Conservation (phyloP, 2,888 invertebrate genomes). For the Chalcis sispes region DNA sequence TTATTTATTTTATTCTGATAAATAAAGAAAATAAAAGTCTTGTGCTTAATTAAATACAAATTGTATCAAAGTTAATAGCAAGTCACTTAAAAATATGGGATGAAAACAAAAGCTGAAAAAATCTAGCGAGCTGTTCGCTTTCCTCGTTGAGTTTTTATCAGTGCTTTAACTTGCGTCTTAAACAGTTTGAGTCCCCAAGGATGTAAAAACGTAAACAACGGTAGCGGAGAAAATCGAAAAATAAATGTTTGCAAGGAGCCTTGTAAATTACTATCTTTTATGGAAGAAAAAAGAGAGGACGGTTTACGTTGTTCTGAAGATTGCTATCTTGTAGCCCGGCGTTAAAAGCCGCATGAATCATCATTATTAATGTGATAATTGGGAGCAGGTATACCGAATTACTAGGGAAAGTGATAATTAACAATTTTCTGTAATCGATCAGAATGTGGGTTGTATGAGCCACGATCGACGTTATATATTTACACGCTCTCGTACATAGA, state of each 20-base stretch:
- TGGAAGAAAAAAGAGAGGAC: constrained; percentile 42
- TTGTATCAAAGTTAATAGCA: not conserved
- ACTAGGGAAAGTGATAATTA: constrained; percentile 58
- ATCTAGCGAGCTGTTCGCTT: not conserved
- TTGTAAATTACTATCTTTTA: constrained; percentile 55
- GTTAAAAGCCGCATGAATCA: constrained; percentile 57
- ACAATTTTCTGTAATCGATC: constrained; percentile 57
- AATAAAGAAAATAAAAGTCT: too few species aligned
- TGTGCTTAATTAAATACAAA: too few species aligned
- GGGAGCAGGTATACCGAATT: constrained; percentile 53
- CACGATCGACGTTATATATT: constrained; percentile 26
- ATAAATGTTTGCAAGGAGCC: constrained; percentile 46
- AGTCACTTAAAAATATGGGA: not conserved
- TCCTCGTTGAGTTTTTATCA: constrained; percentile 18
- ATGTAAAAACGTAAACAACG: constrained; percentile 52
- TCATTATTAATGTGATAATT: constrained; percentile 59
- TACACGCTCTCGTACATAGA: not conserved
- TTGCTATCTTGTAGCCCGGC: constrained; percentile 55
- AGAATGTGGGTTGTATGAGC: constrained; percentile 20
- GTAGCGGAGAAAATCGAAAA: constrained; percentile 42
- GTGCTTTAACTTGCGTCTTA: constrained; percentile 10
- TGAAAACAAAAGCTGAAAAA: not conserved
- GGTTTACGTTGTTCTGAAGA: constrained; percentile 34
- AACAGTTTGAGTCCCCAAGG: constrained; percentile 36
- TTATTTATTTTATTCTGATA: too few species aligned